Percentiles rank a stretch among this genome's conserved stretches.
phyloP scores from a whole-genome alignment of 2,797 vertebrate genomes.

The Paratrypauchen microcephalus region DNA sequence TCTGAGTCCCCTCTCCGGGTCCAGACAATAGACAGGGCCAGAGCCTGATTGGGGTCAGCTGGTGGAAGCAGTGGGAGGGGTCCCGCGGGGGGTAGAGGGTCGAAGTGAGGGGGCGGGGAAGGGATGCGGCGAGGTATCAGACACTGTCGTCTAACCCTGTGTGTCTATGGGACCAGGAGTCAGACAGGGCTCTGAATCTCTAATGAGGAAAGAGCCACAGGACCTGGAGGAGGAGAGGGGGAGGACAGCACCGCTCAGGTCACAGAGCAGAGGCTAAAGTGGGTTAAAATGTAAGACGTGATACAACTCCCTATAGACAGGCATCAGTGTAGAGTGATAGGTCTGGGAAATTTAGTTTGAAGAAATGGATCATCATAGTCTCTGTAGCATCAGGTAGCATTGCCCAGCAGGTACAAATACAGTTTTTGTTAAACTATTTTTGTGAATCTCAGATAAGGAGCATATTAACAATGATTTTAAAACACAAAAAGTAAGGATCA shows the following conservation, averaged over 20 bases:
- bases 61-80: conserved; percentile 56
- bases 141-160: conserved; percentile 66
- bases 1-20: conserved; percentile 50
- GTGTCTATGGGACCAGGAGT: conserved; percentile 56
- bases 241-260: conserved; percentile 39
- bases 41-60: conserved; percentile 75
- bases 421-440: not conserved
- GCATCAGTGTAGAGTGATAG: not conserved
- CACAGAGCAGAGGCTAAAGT: conserved; percentile 51
- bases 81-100: conserved; percentile 9
- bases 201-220: conserved; percentile 46
- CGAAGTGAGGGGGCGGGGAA: conserved; percentile 22
- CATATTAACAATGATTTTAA: not conserved
- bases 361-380: not conserved
- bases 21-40: conserved; percentile 70
- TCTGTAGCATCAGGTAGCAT: not conserved
- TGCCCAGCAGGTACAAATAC: not conserved
- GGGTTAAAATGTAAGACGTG: conserved; percentile 50
- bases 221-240: conserved; percentile 26
- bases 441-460: not conserved
- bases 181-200: conserved; percentile 52
- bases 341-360: not conserved
- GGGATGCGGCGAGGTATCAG: conserved; percentile 54
- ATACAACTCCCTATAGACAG: conserved; percentile 28
- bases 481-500: not conserved